Evolutionary conservation across 2,797 vertebrate species (phyloP).

Genomic region (Podarcis siculus): DNA sequence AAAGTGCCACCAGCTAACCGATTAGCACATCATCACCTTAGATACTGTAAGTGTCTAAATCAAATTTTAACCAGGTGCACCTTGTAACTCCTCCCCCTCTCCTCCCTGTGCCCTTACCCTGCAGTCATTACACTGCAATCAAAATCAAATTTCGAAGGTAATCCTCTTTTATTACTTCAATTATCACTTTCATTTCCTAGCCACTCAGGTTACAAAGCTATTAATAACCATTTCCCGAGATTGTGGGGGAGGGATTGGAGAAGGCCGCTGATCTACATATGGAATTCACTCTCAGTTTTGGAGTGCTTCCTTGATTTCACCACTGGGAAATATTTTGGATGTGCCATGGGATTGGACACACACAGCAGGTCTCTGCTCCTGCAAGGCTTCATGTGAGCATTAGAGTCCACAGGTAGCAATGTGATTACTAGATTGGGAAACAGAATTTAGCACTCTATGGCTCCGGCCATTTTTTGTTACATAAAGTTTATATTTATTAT

Average conservation of each 20-base stretch:
- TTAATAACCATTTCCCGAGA: constrained; percentile 8
- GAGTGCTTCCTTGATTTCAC: not conserved
- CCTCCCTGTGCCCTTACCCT: not conserved
- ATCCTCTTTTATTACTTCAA: not conserved
- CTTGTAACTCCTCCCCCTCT: not conserved
- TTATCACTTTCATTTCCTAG: not conserved
- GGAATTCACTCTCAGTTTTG: not conserved
- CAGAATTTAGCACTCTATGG: not conserved
- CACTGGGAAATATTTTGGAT: not conserved
- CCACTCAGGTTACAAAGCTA: not conserved
- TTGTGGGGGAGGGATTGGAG: not conserved
- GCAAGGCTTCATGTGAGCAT: not conserved
- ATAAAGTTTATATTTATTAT: too few species aligned
- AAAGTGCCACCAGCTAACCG: not conserved
- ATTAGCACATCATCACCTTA: not conserved
- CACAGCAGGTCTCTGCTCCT: not conserved
- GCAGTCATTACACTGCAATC: not conserved
- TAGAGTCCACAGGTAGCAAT: not conserved
- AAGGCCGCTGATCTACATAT: not conserved
- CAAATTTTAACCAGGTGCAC: not conserved
- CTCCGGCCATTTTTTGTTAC: not conserved
- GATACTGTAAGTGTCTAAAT: not conserved
- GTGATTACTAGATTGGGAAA: not conserved
- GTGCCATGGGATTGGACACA: too few species aligned
- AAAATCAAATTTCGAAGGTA: constrained; percentile 3